Conservation (phyloP, 2,113 vertebrate genomes). For the Myotis davidii region DNA sequence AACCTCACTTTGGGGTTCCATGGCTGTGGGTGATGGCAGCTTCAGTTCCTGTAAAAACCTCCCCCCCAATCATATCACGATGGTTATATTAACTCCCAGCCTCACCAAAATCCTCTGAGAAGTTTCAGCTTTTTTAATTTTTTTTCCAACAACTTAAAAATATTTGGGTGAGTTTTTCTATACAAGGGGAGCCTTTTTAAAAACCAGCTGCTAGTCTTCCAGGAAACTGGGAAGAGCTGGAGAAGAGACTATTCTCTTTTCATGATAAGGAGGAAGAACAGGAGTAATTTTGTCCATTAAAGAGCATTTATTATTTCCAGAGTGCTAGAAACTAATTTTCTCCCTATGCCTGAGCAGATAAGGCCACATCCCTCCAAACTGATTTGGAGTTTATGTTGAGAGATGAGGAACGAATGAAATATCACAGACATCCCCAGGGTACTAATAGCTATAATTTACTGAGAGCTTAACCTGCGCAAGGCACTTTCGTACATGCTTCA, state of each 20-base stretch:
- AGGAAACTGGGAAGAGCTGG: conserved; percentile 3
- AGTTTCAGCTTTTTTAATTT: background rate
- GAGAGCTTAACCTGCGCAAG: background rate
- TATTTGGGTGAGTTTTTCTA: conserved; percentile 11
- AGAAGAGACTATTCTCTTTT: background rate
- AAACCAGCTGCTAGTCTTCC: background rate
- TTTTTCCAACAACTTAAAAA: conserved; percentile 3
- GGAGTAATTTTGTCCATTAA: background rate
- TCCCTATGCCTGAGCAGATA: background rate
- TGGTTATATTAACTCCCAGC: background rate
- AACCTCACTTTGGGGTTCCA: background rate
- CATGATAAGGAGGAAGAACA: background rate
- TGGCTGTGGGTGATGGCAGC: background rate
- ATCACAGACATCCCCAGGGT: background rate
- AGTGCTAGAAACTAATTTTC: conserved; percentile 44
- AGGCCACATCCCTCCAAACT: background rate
- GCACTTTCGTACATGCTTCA: background rate
- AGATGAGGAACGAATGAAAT: background rate
- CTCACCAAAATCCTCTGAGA: background rate
- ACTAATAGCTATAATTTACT: background rate
- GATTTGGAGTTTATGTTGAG: conserved; percentile 34
- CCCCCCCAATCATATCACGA: background rate
- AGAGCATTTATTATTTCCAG: background rate
- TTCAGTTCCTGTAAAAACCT: background rate
- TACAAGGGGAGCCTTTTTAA: background rate